Evolutionary conservation across 2,797 vertebrate species (phyloP).

Genomic region (Distichodus sexfasciatus): DNA sequence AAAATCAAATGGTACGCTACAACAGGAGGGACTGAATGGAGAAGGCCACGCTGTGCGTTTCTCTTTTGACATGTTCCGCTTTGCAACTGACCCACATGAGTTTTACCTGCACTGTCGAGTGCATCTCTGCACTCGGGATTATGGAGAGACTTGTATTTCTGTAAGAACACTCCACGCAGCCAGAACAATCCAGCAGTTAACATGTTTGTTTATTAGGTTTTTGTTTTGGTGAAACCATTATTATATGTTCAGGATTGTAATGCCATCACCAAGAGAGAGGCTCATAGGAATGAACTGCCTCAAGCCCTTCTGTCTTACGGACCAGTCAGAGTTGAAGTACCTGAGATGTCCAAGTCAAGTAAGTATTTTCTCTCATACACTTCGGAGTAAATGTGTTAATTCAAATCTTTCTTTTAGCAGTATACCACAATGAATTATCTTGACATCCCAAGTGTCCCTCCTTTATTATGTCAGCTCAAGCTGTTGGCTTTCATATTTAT

Average conservation of each 20-base stretch:
- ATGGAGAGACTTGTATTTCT: constrained; percentile 60
- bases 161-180: constrained; percentile 52
- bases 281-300: constrained; percentile 31
- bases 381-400: no score
- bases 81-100: constrained; percentile 54
- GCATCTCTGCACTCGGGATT: constrained; percentile 67
- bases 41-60: constrained; percentile 58
- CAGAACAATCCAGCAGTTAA: no score
- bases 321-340: constrained; percentile 65
- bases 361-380: no score
- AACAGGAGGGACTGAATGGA: constrained; percentile 49
- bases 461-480: no score
- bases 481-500: no score
- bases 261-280: constrained; percentile 65
- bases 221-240: no score
- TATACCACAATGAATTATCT: no score
- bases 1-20: constrained; percentile 3
- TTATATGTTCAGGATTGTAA: constrained; percentile 71
- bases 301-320: constrained; percentile 72
- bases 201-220: no score
- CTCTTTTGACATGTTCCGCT: constrained; percentile 75
- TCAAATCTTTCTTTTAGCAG: no score
- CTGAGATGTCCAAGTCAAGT: constrained; percentile 58
- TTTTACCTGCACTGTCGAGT: constrained; percentile 75
- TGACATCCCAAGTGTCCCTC: no score